Evolutionary conservation across 2,797 vertebrate genomes (phyloP).

Genomic region (Vultur gryphus): DNA sequence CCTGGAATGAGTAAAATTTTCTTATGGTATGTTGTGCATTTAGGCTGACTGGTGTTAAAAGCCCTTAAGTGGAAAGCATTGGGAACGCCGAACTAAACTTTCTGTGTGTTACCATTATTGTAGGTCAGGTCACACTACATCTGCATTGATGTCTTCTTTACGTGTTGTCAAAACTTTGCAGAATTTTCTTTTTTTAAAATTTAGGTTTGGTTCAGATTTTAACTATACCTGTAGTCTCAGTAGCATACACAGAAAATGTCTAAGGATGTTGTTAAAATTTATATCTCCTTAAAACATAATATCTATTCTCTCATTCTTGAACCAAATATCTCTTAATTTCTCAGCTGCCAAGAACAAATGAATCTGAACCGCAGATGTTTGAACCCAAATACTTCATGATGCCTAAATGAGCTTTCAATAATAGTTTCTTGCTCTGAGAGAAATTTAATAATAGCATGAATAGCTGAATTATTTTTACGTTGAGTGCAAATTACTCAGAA

Average conservation of each 20-base stretch:
- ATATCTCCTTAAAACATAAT: neutral
- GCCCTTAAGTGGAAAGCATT: neutral
- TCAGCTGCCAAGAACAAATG: neutral
- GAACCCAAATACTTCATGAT: neutral
- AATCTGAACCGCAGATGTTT: neutral
- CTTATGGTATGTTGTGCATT: neutral
- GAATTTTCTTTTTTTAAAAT: neutral
- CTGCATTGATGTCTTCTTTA: neutral
- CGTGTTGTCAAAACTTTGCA: neutral
- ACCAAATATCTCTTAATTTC: neutral
- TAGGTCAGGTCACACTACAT: neutral
- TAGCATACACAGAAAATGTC: neutral
- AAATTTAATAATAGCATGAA: neutral
- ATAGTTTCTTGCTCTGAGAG: neutral
- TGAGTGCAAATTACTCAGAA: neutral
- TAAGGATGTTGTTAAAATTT: neutral
- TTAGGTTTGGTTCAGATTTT: neutral
- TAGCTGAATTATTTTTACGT: neutral
- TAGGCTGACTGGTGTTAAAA: neutral
- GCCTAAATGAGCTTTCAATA: neutral
- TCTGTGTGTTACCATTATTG: neutral
- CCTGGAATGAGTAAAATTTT: neutral
- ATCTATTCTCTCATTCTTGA: neutral
- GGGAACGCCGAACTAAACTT: neutral
- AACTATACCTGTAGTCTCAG: neutral